Conservation (phyloP, 35 echinoderm and acorn worm genomes). For the Ptychodera flava region DNA sequence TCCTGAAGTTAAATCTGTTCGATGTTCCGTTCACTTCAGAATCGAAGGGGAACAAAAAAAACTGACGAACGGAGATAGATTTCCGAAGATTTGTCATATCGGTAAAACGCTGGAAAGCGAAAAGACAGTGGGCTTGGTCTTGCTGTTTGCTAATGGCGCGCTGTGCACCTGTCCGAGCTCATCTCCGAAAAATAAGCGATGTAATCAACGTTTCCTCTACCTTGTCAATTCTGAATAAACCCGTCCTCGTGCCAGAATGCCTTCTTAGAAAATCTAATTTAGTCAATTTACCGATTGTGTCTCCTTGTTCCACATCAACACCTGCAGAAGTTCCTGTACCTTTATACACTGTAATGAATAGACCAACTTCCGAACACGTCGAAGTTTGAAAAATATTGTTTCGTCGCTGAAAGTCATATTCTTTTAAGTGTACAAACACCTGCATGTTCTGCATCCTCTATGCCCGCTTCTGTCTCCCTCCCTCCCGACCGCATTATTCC, state of each 20-base stretch:
- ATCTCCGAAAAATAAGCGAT: slow-evolving; percentile 1
- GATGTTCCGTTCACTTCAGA: not conserved
- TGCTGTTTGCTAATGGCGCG: not conserved
- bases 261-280: not conserved
- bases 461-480: too few species aligned
- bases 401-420: not conserved
- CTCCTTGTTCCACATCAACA: not conserved
- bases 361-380: not conserved
- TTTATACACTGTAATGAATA: not conserved
- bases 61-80: slow-evolving; percentile 1
- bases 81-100: not conserved
- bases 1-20: not conserved
- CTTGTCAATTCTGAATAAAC: not conserved
- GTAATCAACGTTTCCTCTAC: not conserved
- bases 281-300: not conserved
- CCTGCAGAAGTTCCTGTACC: not conserved
- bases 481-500: too few species aligned
- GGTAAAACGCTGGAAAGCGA: not conserved
- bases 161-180: not conserved
- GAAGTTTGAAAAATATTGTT: not conserved
- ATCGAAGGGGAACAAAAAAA: not conserved
- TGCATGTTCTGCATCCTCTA: not conserved
- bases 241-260: not conserved
- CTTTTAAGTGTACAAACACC: not conserved
- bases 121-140: not conserved